Evolutionary conservation across 2,888 invertebrate species (phyloP), one percentile per base, ranked within the genome.

Genomic region (Alviniconcha strummeri): DNA sequence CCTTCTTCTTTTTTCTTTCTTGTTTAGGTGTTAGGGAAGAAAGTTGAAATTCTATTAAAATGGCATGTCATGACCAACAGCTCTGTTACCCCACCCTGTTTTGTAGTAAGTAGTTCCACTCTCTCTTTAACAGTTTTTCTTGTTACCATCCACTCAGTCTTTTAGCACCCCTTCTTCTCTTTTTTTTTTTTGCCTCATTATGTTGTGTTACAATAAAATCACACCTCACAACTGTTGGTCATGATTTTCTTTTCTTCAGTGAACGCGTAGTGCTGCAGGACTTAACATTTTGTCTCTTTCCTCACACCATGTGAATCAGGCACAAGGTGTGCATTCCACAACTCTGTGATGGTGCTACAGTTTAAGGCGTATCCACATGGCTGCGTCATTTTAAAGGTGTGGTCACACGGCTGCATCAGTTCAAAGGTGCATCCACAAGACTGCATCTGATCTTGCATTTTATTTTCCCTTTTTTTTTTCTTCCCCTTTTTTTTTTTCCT

Each of bases 311-410:
- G 78, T 64, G 64, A 60, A 60, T 11, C 60, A 19, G 19, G 19
- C 78, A 17, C 78, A 64, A 11, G 67, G 80, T 64, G 82, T 82
- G 82, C 82, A 82, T 82, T 82, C 82, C 82, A 82, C 76, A 77
- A 64, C 69, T 13, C 75, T 82, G 76, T 82, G 82, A 77, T 82
- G 82, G 82, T 82, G 82, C 82, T 82, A 82, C 64, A 17, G 56
- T 56, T 60, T 76, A 69, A n/a, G 57, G 57, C 69, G 64, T 80
- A 55, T 80, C 80, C 80, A 80, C 13, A 4, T 15, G 52, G 55
- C 8, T 79, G 67, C n/a, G 19, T 79, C 57, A 17, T 11, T 8
- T 9, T 17, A 7, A 69, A 8, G 57, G 52, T 55, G 77, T 55
- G 17, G 8, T 9, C 19, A 57, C 5, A 17, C 11, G 54, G 75